Evolutionary conservation across 64 coral and sea anemone genomes (phyloP).

Genomic region (Montipora sp.): DNA sequence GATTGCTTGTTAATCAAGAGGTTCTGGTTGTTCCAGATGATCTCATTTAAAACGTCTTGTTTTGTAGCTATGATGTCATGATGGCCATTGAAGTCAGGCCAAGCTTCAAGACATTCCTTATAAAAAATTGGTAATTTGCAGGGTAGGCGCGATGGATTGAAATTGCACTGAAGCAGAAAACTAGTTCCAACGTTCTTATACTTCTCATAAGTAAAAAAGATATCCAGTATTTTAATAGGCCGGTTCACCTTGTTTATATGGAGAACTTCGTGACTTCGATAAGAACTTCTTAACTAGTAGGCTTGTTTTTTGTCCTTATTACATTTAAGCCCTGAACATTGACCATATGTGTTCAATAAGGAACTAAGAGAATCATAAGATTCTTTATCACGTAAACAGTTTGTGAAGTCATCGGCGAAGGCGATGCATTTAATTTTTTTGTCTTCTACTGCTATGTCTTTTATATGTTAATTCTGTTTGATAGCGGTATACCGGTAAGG

Average conservation of each 20-base stretch:
- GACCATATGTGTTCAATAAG: background rate
- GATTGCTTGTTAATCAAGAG: background rate
- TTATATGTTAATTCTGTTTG: conserved; percentile 1
- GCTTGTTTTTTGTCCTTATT: background rate
- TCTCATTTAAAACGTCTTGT: no score
- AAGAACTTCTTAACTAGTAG: background rate
- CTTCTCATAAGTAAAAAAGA: background rate
- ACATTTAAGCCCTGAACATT: background rate
- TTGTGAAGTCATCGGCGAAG: conserved; percentile 25
- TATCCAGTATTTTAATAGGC: background rate
- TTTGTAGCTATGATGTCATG: no score
- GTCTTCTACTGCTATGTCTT: conserved; percentile 11
- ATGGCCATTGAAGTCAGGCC: no score
- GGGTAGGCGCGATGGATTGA: no score
- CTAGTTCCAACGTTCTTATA: background rate
- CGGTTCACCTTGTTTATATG: background rate
- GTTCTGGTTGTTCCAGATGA: background rate
- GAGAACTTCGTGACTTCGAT: background rate
- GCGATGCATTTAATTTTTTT: conserved; percentile 17
- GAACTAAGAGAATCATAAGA: background rate
- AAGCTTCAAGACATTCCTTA: no score
- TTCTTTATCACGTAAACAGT: background rate
- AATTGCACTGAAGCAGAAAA: no score
- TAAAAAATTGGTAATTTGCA: no score
- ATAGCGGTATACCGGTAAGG: background rate